Conservation (phyloP, 2,797 vertebrate species). For the Taeniopygia guttata region DNA sequence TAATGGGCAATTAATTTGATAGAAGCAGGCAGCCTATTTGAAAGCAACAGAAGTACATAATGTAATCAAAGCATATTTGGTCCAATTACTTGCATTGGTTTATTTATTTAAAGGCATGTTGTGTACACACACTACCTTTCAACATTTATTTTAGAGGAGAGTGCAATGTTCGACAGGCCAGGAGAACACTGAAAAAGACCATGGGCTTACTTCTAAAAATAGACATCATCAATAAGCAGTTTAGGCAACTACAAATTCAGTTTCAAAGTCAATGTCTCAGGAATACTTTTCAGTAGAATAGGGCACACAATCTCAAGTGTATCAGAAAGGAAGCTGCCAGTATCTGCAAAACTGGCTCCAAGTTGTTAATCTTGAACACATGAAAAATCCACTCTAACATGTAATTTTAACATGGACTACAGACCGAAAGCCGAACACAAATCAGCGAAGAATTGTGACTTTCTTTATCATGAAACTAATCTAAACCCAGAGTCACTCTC, state of each 20-base stretch:
- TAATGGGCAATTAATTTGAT: conserved; percentile 15
- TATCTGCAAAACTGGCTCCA: background rate
- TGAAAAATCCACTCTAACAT: background rate
- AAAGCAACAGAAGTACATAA: conserved; percentile 11
- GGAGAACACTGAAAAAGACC: background rate
- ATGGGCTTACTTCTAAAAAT: background rate
- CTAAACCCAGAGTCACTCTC: background rate
- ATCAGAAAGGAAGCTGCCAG: background rate
- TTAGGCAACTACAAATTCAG: background rate
- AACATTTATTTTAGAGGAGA: background rate
- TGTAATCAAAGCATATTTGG: background rate
- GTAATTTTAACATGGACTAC: background rate
- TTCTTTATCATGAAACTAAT: background rate
- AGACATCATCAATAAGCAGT: background rate
- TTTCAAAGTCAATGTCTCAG: background rate
- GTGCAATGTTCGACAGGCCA: background rate
- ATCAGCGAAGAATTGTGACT: background rate
- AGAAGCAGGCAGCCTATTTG: background rate
- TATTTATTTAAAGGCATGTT: background rate
- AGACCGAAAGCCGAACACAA: background rate
- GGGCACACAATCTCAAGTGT: background rate
- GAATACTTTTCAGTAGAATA: background rate
- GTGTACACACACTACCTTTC: background rate
- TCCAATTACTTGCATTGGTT: background rate
- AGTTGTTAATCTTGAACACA: background rate